Evolutionary conservation across 2,888 invertebrate species (phyloP), one percentile per base, ranked within the genome.

Genomic region (Eilema sororculum): DNA sequence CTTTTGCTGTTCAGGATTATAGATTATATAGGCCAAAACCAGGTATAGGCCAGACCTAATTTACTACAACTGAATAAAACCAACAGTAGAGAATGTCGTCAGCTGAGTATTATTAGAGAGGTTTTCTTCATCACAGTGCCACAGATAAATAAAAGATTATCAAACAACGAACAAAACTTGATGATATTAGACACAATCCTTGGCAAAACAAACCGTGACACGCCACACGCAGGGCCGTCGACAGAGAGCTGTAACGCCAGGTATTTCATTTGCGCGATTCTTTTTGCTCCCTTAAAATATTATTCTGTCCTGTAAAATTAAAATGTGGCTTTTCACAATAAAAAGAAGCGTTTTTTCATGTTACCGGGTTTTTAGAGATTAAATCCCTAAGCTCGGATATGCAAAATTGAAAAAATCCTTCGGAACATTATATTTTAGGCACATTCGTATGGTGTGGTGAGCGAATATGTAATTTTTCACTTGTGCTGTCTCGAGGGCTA

Each of bases 391-490:
- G 76, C 80, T 71, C 77, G 84, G 81, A 84, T 84, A 81, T 81
- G 82, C 78, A 80, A 84, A 86, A 87, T 87, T 85, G 83, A 82
- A 85, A 86, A 82, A 83, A 81, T 65, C 68, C 52, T 57, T 37
- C 62, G 59, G 28, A 71, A 68, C 77, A 77, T 77, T 70, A 73
- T 70, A 74, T 73, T 80, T 70, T 57, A 62, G 68, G 59, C 33
- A 52, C 46, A 59, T 77, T 22, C 60, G 58, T 58, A 28, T 71
- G 80, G 62, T 57, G n/a, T 46, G 60, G 60, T 56, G 22, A 30
- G 30, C 61, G 59, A 67, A 64, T 70, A 24, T 59, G 67, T 67
- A 64, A 67, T 71, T 67, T 71, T 71, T 71, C 62, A 70, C 63
- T 59, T 63, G 67, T 67, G 52, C 16, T 67, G 58, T 71, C 22